Evolutionary conservation across 2,888 invertebrate genomes (phyloP), one percentile per base, ranked within the genome.

Genomic region (Andrena trimmerana): DNA sequence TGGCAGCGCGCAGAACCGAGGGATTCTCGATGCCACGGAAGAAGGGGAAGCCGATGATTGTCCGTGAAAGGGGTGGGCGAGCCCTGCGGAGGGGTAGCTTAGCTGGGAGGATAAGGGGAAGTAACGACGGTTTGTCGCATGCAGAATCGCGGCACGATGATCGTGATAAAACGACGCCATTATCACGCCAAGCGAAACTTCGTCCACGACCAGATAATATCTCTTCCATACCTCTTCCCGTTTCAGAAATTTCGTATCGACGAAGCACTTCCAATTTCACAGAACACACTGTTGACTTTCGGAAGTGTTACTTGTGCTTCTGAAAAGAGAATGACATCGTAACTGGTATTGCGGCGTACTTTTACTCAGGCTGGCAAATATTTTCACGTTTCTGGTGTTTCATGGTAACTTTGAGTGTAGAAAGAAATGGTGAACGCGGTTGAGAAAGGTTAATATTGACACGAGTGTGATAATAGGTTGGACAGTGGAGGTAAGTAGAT

Each of bases 151-250:
- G 79, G 62, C 83, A 83, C 83, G 88, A 84, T 91, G 90, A 91
- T 91, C 87, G 87, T 84, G 88, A 85, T 87, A 85, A 90, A 90
- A 90, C 90, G 88, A 83, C 90, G 88, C 85, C 89, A 89, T 91
- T 91, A 90, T 90, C 85, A 85, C 78, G 80, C 31, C 76, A 71
- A 83, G 84, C 86, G 84, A 88, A 88, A 86, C 89, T 87, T 66
- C 85, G 89, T 85, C 70, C 63, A 57, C 59, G 73, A 54, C 65
- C 70, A 73, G 78, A 54, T 50, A 70, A 84, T 69, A 73, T 62
- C 62, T 73, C 62, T 52, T n/a, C 13, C 54, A 42, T 33, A 76
- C 65, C 71, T 71, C 29, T 36, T 2, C 59, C n/a, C 24, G 42
- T 31, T 65, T 54, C 16, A 31, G 6, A 52, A 42, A 54, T 52